These are phyloP conservation scores for Plagiodera versicolora DNA, from an alignment of 2,888 invertebrate species.

Conservation along the genomic window DNA sequence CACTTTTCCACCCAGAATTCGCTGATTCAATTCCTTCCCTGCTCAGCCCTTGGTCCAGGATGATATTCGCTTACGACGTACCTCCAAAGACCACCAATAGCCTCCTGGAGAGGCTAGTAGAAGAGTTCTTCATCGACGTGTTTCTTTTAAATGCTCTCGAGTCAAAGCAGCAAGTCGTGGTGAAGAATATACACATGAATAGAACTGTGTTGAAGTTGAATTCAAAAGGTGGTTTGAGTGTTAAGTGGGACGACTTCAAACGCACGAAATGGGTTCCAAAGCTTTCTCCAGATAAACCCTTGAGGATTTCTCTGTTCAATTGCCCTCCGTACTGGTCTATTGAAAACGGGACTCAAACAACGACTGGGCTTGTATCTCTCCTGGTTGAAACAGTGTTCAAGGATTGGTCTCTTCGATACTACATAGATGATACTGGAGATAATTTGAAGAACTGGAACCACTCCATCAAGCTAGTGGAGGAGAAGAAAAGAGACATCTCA, in stretches of 20 bases:
- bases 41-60: background rate
- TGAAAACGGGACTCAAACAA: background rate
- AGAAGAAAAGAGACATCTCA: background rate
- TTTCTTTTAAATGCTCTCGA: background rate
- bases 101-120: background rate
- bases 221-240: background rate
- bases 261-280: slow-evolving; percentile 1
- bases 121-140: background rate
- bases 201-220: background rate
- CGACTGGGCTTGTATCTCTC: background rate
- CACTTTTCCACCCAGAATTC: background rate
- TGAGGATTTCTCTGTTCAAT: background rate
- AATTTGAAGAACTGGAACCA: slow-evolving; percentile 1
- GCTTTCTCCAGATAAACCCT: background rate
- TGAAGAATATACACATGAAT: background rate
- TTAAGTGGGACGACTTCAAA: background rate
- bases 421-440: background rate
- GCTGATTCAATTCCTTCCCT: background rate
- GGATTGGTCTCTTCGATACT: slow-evolving; percentile 2
- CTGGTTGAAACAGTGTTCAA: background rate
- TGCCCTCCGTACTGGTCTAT: slow-evolving; percentile 11
- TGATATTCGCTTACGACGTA: background rate
- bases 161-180: no score
- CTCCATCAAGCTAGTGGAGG: background rate
- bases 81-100: background rate